These are phyloP conservation scores for Rhinopomastus cyanomelas DNA, from an alignment of 2,113 vertebrate genomes.

Conservation along the genomic window DNA sequence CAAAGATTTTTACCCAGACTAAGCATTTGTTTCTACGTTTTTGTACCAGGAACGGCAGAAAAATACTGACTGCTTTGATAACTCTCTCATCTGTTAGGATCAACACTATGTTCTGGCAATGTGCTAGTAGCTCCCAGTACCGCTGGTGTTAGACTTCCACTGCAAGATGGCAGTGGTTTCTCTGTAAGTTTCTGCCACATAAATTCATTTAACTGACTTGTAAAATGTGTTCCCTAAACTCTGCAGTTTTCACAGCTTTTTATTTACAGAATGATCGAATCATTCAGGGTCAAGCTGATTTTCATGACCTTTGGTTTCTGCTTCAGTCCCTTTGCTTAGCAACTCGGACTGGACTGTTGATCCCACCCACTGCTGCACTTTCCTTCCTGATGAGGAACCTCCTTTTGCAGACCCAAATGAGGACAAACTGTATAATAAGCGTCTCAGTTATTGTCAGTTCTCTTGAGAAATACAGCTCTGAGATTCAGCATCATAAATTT, in stretches of 20 bases:
- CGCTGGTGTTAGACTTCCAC: not conserved
- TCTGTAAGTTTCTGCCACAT: not conserved
- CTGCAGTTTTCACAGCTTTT: not conserved
- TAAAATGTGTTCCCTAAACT: not conserved
- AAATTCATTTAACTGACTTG: not conserved
- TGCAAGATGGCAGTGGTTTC: fast-evolving
- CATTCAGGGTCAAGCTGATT: not conserved
- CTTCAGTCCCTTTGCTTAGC: not conserved
- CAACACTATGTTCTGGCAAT: not conserved
- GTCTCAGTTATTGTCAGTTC: not conserved
- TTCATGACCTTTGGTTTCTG: not conserved
- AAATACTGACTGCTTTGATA: not conserved
- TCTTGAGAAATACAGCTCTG: not conserved
- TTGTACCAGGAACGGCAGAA: not conserved
- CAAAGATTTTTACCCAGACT: not conserved
- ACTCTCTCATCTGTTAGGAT: not conserved
- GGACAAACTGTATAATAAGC: not conserved
- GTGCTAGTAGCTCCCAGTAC: not conserved
- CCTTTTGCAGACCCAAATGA: not conserved
- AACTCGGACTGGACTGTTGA: not conserved
- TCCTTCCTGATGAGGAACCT: not conserved
- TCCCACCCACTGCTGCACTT: not conserved
- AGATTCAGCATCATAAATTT: not conserved
- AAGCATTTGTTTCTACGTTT: not conserved
- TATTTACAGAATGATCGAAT: not conserved